Evolutionary conservation across 2,113 vertebrate genomes (phyloP), one percentile per base, ranked within the genome.

Genomic region (Thalassoma bifasciatum): DNA sequence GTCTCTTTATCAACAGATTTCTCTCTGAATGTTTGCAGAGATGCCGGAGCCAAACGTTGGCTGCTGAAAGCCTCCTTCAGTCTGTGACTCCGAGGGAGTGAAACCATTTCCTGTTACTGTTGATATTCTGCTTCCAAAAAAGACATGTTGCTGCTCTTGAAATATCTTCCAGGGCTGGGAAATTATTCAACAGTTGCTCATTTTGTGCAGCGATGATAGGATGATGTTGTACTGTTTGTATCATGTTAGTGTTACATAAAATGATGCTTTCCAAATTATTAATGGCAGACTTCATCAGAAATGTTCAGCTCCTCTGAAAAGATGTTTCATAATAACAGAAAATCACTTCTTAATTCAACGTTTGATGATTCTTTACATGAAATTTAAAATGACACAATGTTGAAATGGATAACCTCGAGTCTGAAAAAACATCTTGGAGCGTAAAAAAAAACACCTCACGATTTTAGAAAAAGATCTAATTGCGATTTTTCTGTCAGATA

Each of bases 1-100:
- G 49, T 50, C 59, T 73, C 63, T 65, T 22, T 10, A n/a, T 21
- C 66, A 49, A 49, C 61, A 71, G 30, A 71, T 85, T 75, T 78
- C 44, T 73, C 3, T 13, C 26, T 24, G 64, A 22, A 21, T 61
- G 54, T 70, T 58, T 37, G 26, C 0, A 38, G 24, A 23, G 17
- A 42, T 10, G 17, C 17, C 3, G 8, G 37, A 16, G 36, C 49
- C 56, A 59, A 53, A 53, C 12, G 36, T 64, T 60, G 53, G 37
- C 61, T 11, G 34, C 36, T 58, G 36, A 36, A 36, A 21, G 47
- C 3, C n/a, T 24, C 10, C 1, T 2, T 36, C 2, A 8, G 17
- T 44, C 46, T 19, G 61, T 23, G 5, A 46, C 2, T 75, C 53
- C 47, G 49, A 62, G 10, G 38, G 36, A 23, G 17, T 26, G 6